Base-by-base conservation (phyloP, 2,888 invertebrate species). In the Drosophila paracracens region DNA sequence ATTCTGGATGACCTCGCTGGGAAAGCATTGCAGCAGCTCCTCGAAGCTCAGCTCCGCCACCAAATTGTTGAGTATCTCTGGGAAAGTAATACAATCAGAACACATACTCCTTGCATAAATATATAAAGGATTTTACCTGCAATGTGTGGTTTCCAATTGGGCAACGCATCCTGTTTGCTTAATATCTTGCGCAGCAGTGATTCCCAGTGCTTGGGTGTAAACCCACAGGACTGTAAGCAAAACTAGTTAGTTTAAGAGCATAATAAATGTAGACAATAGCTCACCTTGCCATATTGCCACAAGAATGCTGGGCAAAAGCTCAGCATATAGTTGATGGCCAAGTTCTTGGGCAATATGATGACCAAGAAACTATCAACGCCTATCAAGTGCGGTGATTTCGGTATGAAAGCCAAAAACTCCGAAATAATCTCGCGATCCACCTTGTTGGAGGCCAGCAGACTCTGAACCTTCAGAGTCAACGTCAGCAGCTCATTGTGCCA, bases 271-370 rank as follows among this genome's bases (percentile, higher is more conserved):
- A 53, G 1, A n/a, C 6, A 11, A 21, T 4, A 36, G 53, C 74
- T 89, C 90, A 95, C 96, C 94, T 95, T 95, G 54, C 95, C 95
- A 91, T 95, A 96, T 66, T 95, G 95, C 76, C 95, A 92, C 36
- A 96, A 90, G 83, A 94, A 95, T 78, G 94, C 94, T 0, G 96
- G 95, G 78, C 95, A 95, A 65, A 94, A 94, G 38, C 95, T 94
- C 36, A 95, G 92, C 78, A 96, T 91, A 78, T 95, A 93, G 66
- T 93, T 91, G 2, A 95, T 93, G 53, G 94, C 94, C 90, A 95
- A 93, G 79, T 94, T 93, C 78, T 94, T 92, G 43, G 93, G 92
- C 88, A 94, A 90, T 82, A 94, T 89, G 81, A 94, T 91, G 59
- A 94, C 92, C 84, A 94, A 91, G 91, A 95, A 91, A 91, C 95